Evolutionary conservation across 2,888 invertebrate species (phyloP).

Genomic region (Eugnorisma glareosa): DNA sequence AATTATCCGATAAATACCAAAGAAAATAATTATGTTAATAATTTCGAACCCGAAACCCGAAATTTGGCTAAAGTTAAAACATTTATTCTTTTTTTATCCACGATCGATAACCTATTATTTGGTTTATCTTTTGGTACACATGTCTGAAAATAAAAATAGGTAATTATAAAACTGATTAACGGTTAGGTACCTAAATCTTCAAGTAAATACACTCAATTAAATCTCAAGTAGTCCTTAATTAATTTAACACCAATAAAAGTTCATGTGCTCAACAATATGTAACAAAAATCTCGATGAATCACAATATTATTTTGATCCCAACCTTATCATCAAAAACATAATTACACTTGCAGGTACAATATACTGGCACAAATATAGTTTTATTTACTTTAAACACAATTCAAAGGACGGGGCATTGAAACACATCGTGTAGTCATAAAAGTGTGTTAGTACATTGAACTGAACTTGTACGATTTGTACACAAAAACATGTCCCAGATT

Average conservation of each 20-base stretch:
- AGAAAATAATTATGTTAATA: too few species aligned
- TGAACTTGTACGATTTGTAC: conserved; percentile 19
- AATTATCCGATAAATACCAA: too few species aligned
- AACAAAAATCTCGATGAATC: neutral
- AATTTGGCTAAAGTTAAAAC: too few species aligned
- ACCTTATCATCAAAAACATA: neutral
- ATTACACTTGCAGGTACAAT: neutral
- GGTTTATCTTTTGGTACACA: neutral
- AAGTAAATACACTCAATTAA: too few species aligned
- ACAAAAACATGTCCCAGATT: conserved; percentile 19
- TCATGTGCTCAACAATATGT: neutral
- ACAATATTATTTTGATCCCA: conserved; percentile 16
- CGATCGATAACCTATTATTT: neutral
- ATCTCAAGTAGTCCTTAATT: too few species aligned
- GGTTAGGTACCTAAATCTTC: neutral
- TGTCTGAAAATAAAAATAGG: neutral
- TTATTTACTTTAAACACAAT: conserved; percentile 19
- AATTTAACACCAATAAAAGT: too few species aligned
- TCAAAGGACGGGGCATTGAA: conserved; percentile 34
- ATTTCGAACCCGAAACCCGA: too few species aligned
- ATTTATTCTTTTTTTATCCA: neutral
- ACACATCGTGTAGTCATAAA: conserved; percentile 1
- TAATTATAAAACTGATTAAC: neutral
- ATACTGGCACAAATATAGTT: conserved; percentile 1
- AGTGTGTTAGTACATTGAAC: conserved; percentile 27